phyloP scores from a whole-genome alignment of 2,113 vertebrate species.

The Upupa epops region DNA sequence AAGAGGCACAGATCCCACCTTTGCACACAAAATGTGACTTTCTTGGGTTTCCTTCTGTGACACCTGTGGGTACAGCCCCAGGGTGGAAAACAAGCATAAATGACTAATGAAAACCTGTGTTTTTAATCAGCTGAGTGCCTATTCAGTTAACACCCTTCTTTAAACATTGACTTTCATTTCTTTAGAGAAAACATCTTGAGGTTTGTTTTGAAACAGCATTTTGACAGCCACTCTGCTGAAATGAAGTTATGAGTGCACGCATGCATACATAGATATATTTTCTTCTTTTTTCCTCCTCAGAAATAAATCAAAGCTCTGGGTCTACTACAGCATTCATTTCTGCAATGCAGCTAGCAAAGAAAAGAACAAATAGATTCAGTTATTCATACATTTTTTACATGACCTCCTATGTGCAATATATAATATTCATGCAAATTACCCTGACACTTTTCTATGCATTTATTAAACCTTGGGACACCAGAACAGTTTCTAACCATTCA shows the following conservation, averaged over 20 bases:
- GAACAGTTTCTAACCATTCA: background rate
- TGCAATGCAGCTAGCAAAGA: background rate
- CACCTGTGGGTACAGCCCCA: background rate
- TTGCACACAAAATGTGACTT: background rate
- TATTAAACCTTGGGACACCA: background rate
- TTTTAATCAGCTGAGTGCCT: background rate
- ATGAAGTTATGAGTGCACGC: background rate
- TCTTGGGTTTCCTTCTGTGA: background rate
- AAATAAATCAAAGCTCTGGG: background rate
- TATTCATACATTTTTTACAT: background rate
- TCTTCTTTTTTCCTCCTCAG: background rate
- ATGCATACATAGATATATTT: background rate
- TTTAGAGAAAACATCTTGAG: background rate
- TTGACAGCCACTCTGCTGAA: background rate
- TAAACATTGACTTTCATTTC: background rate
- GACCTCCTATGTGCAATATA: background rate
- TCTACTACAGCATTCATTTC: background rate
- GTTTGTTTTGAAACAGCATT: background rate
- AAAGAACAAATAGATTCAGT: background rate
- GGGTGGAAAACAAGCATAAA: background rate
- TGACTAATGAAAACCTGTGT: fast-evolving
- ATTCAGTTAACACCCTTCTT: background rate
- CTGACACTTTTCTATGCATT: background rate
- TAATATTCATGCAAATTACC: background rate
- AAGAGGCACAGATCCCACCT: background rate